Conservation (phyloP, 2,888 invertebrate species). For the Rhopalosiphum nymphaeae region DNA sequence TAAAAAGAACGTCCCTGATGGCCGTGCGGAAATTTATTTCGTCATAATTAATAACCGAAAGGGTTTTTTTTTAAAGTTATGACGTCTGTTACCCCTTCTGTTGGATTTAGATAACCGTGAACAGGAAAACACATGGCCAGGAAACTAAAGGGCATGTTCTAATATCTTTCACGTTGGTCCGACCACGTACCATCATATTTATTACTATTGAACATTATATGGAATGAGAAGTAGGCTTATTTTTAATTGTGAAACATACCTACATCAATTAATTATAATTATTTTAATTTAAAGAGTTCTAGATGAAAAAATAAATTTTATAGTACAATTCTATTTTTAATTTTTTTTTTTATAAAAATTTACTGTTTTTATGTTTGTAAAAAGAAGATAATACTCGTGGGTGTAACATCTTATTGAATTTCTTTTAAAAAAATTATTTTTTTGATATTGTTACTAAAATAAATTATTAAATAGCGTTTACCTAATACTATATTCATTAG, state of each 20-base stretch:
- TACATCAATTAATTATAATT: slow-evolving; percentile 5
- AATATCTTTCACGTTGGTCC: slow-evolving; percentile 64
- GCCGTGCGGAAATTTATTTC: slow-evolving; percentile 62
- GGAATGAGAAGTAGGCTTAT: slow-evolving; percentile 46
- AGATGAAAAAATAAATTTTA: not conserved
- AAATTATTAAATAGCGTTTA: not conserved
- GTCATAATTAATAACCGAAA: slow-evolving; percentile 65
- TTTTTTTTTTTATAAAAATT: too few species aligned
- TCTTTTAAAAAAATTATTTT: not conserved
- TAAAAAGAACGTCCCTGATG: slow-evolving; percentile 55
- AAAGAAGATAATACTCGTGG: too few species aligned
- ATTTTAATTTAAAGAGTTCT: not conserved
- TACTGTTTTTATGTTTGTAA: not conserved
- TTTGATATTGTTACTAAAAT: not conserved
- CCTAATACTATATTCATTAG: not conserved
- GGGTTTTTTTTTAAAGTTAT: slow-evolving; percentile 60
- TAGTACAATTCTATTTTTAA: not conserved
- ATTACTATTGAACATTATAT: slow-evolving; percentile 48
- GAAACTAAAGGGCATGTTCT: slow-evolving; percentile 53
- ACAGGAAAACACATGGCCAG: slow-evolving; percentile 65
- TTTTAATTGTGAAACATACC: slow-evolving; percentile 44
- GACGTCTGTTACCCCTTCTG: slow-evolving; percentile 61
- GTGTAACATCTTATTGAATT: too few species aligned
- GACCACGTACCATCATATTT: slow-evolving; percentile 57
- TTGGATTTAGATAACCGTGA: slow-evolving; percentile 59